A percentile compares a stretch with the other conserved stretches of the same genome.
phyloP scores from a whole-genome alignment of 2,888 invertebrate genomes.

The Pammene aurita region DNA sequence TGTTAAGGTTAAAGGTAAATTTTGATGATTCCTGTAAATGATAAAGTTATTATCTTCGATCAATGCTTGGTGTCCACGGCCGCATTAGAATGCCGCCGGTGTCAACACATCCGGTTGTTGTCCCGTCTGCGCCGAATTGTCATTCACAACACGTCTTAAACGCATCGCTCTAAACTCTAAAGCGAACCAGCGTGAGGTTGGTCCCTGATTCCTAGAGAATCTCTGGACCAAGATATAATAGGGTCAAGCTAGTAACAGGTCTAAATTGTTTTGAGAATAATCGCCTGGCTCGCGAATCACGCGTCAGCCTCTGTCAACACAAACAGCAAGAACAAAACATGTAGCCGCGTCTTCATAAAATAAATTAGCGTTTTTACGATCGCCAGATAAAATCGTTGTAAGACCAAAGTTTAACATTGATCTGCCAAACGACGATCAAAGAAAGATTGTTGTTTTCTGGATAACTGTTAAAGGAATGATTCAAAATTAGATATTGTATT shows the following conservation, averaged over 20 bases:
- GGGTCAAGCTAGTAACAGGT: no score
- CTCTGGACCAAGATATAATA: neutral
- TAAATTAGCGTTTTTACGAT: slow-evolving; percentile 36
- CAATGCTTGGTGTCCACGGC: slow-evolving; percentile 40
- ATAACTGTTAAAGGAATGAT: neutral
- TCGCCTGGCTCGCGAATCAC: slow-evolving; percentile 51
- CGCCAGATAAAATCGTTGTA: slow-evolving; percentile 27
- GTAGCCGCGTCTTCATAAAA: slow-evolving; percentile 36
- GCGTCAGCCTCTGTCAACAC: slow-evolving; percentile 42
- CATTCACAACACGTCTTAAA: neutral
- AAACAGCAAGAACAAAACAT: slow-evolving; percentile 40
- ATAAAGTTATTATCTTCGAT: slow-evolving; percentile 26
- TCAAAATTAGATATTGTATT: neutral
- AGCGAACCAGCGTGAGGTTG: neutral
- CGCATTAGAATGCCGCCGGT: slow-evolving; percentile 48
- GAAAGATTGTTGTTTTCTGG: neutral
- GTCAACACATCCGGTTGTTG: slow-evolving; percentile 43
- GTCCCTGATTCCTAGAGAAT: neutral
- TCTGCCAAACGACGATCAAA: slow-evolving; percentile 20
- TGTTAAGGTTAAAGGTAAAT: slow-evolving; percentile 4
- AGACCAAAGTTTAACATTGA: slow-evolving; percentile 17
- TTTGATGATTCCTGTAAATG: neutral
- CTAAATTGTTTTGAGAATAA: slow-evolving; percentile 1
- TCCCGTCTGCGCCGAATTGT: slow-evolving; percentile 40
- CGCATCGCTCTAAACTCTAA: neutral